These are phyloP conservation scores for Xanthia icteritia DNA, from an alignment of 2,888 invertebrate genomes.

Conservation along the genomic window DNA sequence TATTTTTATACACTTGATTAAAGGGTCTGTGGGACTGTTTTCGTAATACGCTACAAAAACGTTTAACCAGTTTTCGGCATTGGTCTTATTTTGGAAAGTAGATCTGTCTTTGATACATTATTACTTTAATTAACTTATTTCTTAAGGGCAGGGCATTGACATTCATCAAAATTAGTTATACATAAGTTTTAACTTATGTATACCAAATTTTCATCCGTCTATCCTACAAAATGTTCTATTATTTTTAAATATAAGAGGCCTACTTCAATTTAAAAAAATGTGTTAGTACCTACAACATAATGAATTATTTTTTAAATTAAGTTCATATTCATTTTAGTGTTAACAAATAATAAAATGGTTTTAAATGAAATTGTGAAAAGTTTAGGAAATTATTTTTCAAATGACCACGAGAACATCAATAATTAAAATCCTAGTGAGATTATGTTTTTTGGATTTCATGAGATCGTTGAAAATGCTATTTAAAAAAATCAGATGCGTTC, in stretches of 20 bases:
- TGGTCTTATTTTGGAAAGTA: conserved; percentile 18
- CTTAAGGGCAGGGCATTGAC: conserved; percentile 5
- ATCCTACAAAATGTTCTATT: background rate
- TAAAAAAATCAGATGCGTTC: no score
- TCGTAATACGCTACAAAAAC: conserved; percentile 15
- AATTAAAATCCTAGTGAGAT: no score
- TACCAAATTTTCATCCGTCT: no score
- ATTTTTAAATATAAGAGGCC: background rate
- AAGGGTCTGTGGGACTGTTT: conserved; percentile 17
- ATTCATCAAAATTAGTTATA: conserved; percentile 1
- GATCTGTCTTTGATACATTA: conserved; percentile 36
- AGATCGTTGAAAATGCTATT: no score
- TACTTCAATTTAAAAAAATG: background rate
- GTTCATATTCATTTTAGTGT: background rate
- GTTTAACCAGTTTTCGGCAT: conserved; percentile 22
- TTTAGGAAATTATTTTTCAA: background rate
- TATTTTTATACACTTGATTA: conserved; percentile 30
- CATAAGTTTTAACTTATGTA: no score
- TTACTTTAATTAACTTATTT: conserved; percentile 9
- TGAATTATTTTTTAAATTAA: no score
- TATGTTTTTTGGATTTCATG: no score
- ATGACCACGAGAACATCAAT: no score
- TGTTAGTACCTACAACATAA: background rate
- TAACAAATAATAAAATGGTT: background rate
- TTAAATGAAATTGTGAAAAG: background rate